Percentiles rank a stretch among this genome's conserved stretches.
Conservation (phyloP, 1,140 invertebrate genomes). For the Procambarus virginalis region DNA sequence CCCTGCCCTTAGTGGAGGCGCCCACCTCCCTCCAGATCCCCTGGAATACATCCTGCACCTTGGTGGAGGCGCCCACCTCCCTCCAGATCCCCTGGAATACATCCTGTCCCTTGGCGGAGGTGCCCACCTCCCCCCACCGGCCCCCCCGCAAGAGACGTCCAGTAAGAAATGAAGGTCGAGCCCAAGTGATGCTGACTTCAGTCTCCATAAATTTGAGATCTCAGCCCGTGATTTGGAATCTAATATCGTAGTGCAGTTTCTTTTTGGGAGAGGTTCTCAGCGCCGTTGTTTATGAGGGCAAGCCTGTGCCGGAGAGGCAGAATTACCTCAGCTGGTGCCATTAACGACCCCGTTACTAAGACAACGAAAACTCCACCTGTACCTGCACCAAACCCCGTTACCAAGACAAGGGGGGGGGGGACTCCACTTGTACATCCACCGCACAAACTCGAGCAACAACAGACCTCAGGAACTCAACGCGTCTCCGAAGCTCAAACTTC, state of each 20-base stretch:
- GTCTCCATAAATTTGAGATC: slow-evolving; percentile 54
- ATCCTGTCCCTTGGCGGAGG: too few relatives aligned
- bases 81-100: too few relatives aligned
- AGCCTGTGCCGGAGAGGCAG: neutral
- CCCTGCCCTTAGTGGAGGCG: too few relatives aligned
- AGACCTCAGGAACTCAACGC: too few relatives aligned
- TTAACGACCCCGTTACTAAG: neutral
- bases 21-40: too few relatives aligned
- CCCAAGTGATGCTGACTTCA: slow-evolving; percentile 38
- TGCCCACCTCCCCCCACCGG: neutral
- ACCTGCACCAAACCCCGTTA: too few relatives aligned
- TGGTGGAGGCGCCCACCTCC: too few relatives aligned
- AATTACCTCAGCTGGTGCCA: neutral
- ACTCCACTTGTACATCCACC: too few relatives aligned
- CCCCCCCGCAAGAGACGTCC: neutral
- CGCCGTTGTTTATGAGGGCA: neutral
- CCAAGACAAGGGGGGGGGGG: too few relatives aligned
- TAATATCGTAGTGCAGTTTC: slow-evolving; percentile 53
- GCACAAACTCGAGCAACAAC: too few relatives aligned
- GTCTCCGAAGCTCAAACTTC: too few relatives aligned
- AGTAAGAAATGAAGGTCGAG: slow-evolving; percentile 1
- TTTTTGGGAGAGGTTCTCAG: neutral
- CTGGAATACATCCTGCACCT: too few relatives aligned
- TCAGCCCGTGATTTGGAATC: slow-evolving; percentile 51
- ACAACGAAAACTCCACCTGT: neutral